Percentiles rank a stretch among this genome's conserved stretches.
Conservation (phyloP, 2,888 invertebrate genomes). For the Mayetiola destructor region DNA sequence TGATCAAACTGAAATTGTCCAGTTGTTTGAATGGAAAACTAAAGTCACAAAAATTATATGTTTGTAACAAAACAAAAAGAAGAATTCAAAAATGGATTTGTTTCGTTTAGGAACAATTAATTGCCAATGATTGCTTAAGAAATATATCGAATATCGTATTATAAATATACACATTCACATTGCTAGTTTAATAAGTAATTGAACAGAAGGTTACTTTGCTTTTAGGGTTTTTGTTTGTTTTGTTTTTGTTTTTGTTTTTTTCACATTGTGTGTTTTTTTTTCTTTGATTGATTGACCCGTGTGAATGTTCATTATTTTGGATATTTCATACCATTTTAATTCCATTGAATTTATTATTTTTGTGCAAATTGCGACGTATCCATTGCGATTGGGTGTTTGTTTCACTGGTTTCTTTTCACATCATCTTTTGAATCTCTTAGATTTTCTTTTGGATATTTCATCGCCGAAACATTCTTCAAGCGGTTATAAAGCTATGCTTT, state of each 20-base stretch:
- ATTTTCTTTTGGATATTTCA: too few species aligned
- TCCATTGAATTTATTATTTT: too few species aligned
- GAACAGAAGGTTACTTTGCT: too few species aligned
- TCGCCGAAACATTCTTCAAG: too few species aligned
- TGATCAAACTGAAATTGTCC: not conserved
- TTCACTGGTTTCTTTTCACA: too few species aligned
- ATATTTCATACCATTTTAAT: too few species aligned
- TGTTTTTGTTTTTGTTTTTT: not conserved
- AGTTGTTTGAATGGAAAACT: not conserved
- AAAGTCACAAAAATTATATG: not conserved
- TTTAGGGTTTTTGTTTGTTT: not conserved
- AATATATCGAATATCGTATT: constrained; percentile 12
- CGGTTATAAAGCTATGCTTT: too few species aligned
- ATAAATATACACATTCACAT: constrained; percentile 4
- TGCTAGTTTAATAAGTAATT: too few species aligned
- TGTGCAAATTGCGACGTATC: too few species aligned
- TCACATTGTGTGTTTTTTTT: not conserved
- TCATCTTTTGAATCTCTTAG: too few species aligned
- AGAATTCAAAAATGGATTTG: not conserved
- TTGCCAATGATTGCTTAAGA: constrained; percentile 9
- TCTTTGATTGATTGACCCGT: constrained; percentile 8
- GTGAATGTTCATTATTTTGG: not conserved
- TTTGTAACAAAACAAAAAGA: not conserved
- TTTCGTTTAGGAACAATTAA: constrained; percentile 10
- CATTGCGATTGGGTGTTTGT: too few species aligned